Conservation (phyloP, 2,113 vertebrate species). For the Haemorhous mexicanus region DNA sequence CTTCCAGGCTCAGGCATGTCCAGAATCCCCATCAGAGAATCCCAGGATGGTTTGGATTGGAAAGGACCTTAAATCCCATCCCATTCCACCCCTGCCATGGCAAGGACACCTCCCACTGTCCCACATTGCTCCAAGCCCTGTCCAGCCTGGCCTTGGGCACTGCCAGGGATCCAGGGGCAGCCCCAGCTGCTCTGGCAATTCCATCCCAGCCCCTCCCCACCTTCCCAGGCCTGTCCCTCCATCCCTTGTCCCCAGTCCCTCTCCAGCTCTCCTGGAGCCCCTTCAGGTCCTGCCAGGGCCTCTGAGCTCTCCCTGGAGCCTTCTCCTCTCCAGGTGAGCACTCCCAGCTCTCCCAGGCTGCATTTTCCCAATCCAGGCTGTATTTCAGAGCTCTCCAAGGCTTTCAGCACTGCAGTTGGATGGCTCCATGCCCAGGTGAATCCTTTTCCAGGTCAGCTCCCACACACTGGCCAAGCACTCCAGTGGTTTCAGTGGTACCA, state of each 20-base stretch:
- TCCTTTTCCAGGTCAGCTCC: neutral
- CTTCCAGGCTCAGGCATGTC: neutral
- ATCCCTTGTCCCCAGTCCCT: neutral
- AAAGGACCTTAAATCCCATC: neutral
- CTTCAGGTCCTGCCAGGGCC: neutral
- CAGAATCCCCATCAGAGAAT: neutral
- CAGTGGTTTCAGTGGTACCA: neutral
- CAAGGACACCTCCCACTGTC: neutral
- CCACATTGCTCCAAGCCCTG: fast-evolving
- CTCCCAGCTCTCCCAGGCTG: neutral
- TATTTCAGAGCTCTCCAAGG: neutral
- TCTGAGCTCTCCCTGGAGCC: neutral
- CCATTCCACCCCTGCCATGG: neutral
- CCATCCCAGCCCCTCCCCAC: no score
- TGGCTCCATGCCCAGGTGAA: neutral
- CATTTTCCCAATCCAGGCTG: neutral
- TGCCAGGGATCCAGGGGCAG: neutral
- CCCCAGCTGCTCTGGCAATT: neutral
- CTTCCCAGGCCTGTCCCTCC: neutral
- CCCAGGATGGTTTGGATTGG: neutral
- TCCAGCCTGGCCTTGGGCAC: neutral
- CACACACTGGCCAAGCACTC: neutral
- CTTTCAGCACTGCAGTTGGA: neutral
- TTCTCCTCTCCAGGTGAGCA: neutral
- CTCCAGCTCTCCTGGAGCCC: neutral